These are phyloP conservation scores for Istiophorus platypterus DNA, from an alignment of 2,113 vertebrate genomes.

Conservation along the genomic window DNA sequence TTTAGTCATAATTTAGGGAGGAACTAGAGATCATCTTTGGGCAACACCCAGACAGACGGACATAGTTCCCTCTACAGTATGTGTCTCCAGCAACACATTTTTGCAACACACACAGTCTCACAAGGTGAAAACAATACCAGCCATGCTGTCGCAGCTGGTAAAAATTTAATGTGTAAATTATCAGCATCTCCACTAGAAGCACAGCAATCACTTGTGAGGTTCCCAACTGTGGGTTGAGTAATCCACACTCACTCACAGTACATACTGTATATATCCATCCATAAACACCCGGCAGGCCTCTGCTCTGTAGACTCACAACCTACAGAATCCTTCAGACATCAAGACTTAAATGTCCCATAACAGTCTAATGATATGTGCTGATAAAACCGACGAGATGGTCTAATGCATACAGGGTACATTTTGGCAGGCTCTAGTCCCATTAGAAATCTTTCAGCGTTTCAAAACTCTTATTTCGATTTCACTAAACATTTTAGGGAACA, in stretches of 20 bases:
- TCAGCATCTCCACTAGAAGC: too few species aligned
- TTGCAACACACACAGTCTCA: too few species aligned
- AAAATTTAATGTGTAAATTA: too few species aligned
- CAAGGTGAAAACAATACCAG: too few species aligned
- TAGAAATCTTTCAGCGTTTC: slow-evolving; percentile 7
- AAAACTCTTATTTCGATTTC: slow-evolving; percentile 23
- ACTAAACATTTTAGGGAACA: slow-evolving; percentile 20
- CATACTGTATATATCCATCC: not conserved
- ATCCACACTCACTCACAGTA: not conserved
- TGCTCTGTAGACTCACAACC: not conserved
- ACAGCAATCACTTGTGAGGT: too few species aligned
- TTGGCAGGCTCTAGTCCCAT: not conserved
- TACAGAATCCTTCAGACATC: not conserved
- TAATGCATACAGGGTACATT: not conserved
- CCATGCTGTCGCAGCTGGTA: too few species aligned
- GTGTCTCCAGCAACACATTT: too few species aligned
- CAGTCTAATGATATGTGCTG: slow-evolving; percentile 3
- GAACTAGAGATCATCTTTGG: too few species aligned
- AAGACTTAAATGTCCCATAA: slow-evolving; percentile 3
- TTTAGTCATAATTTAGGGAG: too few species aligned
- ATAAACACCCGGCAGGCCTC: not conserved
- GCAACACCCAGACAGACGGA: too few species aligned
- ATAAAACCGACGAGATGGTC: not conserved
- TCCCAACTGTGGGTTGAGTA: not conserved
- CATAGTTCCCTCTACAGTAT: too few species aligned